A percentile compares a stretch with the other conserved stretches of the same genome.
These are phyloP conservation scores for Aptenodytes forsteri DNA, from an alignment of 2,113 vertebrate species.

Conservation along the genomic window DNA sequence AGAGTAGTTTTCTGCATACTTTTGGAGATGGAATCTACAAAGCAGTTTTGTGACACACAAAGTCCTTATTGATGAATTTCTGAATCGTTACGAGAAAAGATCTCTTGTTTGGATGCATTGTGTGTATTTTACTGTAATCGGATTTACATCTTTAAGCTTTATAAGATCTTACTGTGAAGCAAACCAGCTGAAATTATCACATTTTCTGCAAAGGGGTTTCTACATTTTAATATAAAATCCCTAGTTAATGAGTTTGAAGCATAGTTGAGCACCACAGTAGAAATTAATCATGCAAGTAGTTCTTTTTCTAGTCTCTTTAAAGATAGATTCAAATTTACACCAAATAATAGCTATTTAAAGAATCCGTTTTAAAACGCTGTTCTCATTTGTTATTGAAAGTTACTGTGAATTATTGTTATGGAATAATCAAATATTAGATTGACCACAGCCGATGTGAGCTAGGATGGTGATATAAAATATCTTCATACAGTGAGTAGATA, in stretches of 20 bases:
- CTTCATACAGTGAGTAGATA: neutral
- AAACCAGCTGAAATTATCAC: neutral
- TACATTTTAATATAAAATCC: slow-evolving; percentile 21
- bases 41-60: slow-evolving; percentile 60
- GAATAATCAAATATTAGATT: neutral
- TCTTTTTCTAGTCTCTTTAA: neutral
- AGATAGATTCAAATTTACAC: neutral
- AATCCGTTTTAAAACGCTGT: neutral
- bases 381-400: neutral
- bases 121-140: slow-evolving; percentile 66
- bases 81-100: slow-evolving; percentile 58
- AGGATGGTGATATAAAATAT: neutral
- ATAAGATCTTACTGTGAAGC: slow-evolving; percentile 27
- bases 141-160: slow-evolving; percentile 70
- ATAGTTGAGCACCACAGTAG: neutral
- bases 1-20: slow-evolving; percentile 34
- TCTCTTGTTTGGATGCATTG: slow-evolving; percentile 58
- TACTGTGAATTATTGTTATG: neutral
- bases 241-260: slow-evolving; percentile 16
- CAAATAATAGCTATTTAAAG: neutral
- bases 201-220: slow-evolving; percentile 6
- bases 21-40: slow-evolving; percentile 37
- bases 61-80: slow-evolving; percentile 63
- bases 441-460: neutral
- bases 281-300: neutral